Evolutionary conservation across 2,888 invertebrate species (phyloP).

Genomic region (Marronus borbonicus): DNA sequence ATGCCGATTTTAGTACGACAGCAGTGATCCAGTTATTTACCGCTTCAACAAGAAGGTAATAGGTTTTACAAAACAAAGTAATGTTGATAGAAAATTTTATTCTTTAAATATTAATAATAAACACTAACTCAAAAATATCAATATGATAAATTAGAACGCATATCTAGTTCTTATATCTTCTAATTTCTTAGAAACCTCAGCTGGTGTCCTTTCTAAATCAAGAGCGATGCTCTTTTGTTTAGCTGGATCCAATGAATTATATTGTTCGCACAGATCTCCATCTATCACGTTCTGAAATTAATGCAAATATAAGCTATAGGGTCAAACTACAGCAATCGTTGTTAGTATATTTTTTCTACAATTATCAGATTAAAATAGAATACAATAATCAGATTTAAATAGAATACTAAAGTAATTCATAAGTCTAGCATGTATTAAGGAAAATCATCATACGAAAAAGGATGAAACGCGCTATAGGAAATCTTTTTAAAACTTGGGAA

Average conservation of each 20-base stretch:
- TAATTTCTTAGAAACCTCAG: slow-evolving; percentile 97
- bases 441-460: slow-evolving; percentile 50
- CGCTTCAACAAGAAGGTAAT: too few relatives aligned
- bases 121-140: slow-evolving; percentile 17
- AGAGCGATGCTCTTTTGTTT: slow-evolving; percentile 97
- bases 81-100: too few relatives aligned
- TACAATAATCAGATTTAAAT: slow-evolving; percentile 53
- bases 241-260: slow-evolving; percentile 92
- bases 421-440: slow-evolving; percentile 66
- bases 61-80: too few relatives aligned
- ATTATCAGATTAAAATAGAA: slow-evolving; percentile 50
- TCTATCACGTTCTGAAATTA: slow-evolving; percentile 93
- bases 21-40: too few relatives aligned
- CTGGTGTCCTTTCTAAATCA: slow-evolving; percentile 95
- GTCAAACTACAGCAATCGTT: too few relatives aligned
- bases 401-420: slow-evolving; percentile 61
- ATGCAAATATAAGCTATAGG: slow-evolving; percentile 54
- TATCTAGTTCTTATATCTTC: slow-evolving; percentile 99
- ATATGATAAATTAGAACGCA: slow-evolving; percentile 85
- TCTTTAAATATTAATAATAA: background rate
- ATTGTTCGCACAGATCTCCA: slow-evolving; percentile 99
- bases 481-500: too few relatives aligned
- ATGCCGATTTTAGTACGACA: too few relatives aligned
- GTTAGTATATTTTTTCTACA: background rate
- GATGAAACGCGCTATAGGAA: too few relatives aligned